Evolutionary conservation across 2,888 invertebrate species (phyloP), one percentile per base, ranked within the genome.

Genomic region (Hyles lineata): DNA sequence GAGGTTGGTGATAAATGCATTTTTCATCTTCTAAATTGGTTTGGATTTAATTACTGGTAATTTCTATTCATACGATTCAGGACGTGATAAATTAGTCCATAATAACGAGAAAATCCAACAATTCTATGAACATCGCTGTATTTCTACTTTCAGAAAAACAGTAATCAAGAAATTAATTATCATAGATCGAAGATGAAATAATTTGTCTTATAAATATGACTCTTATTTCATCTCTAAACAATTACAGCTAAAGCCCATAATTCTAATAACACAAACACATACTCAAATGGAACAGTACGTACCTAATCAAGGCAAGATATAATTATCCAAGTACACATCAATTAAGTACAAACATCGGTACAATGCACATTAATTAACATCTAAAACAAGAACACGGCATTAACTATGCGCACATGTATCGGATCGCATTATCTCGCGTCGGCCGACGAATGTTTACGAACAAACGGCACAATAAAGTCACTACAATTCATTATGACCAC

Each of bases 401-500:
- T 67, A 43, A 43, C 43, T 15, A 43, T 50, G 23, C 43, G 32
- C 62, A 62, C 62, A 62, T 43, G 67, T 67, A 67, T 50, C 23
- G 67, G 35, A 21, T 11, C 43, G 35, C 63, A 63, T 63, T 63
- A 63, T 63, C 63, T 43, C 21, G 35, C 35, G 63, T 43, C 43
- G 23, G 63, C 50, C 50, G 7, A 17, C 67, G 23, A 9, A 29
- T 70, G 70, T 70, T 52, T 70, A 52, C n/a, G 50, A 70, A 52
- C 50, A 52, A 70, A 55, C 58, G n/a, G 32, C 25, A 55, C 52
- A 70, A 58, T 70, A 70, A 52, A 58, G 58, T 32, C 29, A n/a
- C 29, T 52, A 32, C 11, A 58, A 55, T 78, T 76, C 77, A 74
- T 83, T 82, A 78, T 76, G 77, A 76, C 76, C 78, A 81, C 79